Conservation (phyloP, 2,888 invertebrate species). For the Parochlus steinenii region DNA sequence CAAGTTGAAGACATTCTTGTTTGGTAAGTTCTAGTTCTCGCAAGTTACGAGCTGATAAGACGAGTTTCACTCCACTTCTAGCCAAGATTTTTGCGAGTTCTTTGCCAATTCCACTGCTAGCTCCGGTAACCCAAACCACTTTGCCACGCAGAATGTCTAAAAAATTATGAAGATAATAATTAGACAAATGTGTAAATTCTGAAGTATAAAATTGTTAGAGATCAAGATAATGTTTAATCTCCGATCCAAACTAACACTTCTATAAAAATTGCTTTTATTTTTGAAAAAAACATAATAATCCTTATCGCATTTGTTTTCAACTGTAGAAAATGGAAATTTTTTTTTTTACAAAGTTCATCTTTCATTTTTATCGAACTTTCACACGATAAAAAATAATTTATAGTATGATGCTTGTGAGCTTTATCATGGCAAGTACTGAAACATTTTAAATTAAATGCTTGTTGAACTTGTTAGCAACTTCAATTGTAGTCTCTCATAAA, state of each 20-base stretch:
- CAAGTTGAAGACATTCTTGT: constrained; percentile 34
- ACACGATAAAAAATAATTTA: too few species aligned
- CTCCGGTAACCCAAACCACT: constrained; percentile 72
- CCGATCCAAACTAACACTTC: too few species aligned
- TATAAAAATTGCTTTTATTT: constrained; percentile 4
- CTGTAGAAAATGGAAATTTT: neutral
- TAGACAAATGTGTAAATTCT: too few species aligned
- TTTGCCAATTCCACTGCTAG: constrained; percentile 72
- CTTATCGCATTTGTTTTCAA: neutral
- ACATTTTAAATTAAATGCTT: too few species aligned
- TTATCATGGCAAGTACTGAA: too few species aligned
- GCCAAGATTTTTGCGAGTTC: constrained; percentile 50
- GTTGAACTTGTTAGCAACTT: too few species aligned
- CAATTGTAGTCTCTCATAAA: too few species aligned
- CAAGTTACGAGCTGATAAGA: constrained; percentile 47
- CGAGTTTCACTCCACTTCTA: constrained; percentile 44
- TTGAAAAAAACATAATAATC: neutral
- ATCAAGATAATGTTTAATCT: too few species aligned
- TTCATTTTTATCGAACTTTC: too few species aligned
- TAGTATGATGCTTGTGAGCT: too few species aligned
- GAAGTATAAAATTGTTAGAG: too few species aligned
- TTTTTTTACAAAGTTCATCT: too few species aligned
- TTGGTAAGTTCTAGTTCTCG: constrained; percentile 48
- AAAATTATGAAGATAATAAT: constrained; percentile 14
- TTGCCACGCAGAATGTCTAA: constrained; percentile 40